Base-by-base conservation (phyloP, 2,113 vertebrate genomes). In the Gavia stellata region DNA sequence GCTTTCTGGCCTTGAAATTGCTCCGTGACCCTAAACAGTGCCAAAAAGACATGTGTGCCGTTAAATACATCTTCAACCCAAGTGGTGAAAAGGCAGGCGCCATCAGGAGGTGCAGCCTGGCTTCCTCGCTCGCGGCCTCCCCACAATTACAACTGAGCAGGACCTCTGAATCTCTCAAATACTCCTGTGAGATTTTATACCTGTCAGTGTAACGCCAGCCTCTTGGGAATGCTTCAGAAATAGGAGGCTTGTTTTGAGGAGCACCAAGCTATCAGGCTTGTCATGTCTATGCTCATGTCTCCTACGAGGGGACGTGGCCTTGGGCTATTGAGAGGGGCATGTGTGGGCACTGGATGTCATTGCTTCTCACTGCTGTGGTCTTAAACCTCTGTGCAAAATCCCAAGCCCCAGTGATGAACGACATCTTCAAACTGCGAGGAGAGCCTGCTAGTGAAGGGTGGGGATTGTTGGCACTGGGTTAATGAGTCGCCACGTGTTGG, bases 231-330 rank as follows among this genome's bases (percentile, higher is more conserved):
- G 29, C 40, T 88, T 86, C 38, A 66, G 81, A 81, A 88, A 12
- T 12, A 56, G 50, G 23, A 86, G 18, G 17, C 25, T 86, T 0
- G 0, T 58, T 82, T 86, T 49, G 31, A 84, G 81, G 38, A 84
- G 18, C 38, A 61, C 36, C 17, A 14, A 31, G 14, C 29, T 31
- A 1, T 53, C 0, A 6, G 56, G 40, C 33, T 82, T 2, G 9
- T 92, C 19, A 2, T 36, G 13, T 28, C 58, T 53, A 3, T 49
- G n/a, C 62, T 75, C 14, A 0, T 1, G 0, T 61, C 42, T 81
- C 1, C 0, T 79, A 36, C 0, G 2, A 45, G 19, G 7, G 26
- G 17, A 55, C 0, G 1, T 63, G 49, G 59, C 38, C 24, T 63
- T 42, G 63, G 47, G 3, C 34, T 53, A 7, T 6, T 12, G 44